Conservation (phyloP, 2,797 vertebrate genomes). For the Sternotherus odoratus region DNA sequence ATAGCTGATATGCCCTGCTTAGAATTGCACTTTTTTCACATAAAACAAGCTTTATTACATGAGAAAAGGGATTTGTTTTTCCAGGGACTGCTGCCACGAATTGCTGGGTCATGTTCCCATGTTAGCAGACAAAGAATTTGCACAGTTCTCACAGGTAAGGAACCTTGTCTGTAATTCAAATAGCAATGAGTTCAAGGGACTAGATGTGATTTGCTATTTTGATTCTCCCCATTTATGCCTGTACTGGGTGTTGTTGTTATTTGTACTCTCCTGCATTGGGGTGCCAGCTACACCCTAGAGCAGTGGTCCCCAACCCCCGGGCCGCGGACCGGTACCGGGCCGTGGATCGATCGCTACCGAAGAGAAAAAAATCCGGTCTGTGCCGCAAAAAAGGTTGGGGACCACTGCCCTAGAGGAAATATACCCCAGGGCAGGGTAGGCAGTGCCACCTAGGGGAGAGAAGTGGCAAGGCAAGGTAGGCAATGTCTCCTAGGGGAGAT, state of each 20-base stretch:
- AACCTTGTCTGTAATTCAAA: background rate
- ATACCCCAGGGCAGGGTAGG: background rate
- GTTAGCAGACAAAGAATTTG: constrained; percentile 88
- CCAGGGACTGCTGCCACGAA: constrained; percentile 90
- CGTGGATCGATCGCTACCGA: too few relatives aligned
- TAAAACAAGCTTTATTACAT: background rate
- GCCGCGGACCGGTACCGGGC: too few relatives aligned
- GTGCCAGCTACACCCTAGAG: rapidly evolving
- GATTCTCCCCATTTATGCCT: background rate
- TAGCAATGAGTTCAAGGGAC: background rate
- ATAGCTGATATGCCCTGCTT: background rate
- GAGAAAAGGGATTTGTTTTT: constrained; percentile 43
- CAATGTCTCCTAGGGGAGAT: background rate
- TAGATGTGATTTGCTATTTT: background rate
- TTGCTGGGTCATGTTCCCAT: constrained; percentile 88
- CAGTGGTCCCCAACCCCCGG: too few relatives aligned
- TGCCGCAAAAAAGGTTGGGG: too few relatives aligned
- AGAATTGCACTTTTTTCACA: background rate
- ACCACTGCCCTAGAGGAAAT: too few relatives aligned
- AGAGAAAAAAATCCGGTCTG: too few relatives aligned
- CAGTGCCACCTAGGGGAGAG: rapidly evolving
- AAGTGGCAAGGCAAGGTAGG: background rate
- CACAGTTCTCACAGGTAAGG: constrained; percentile 88
- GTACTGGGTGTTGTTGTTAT: background rate
- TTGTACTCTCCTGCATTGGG: background rate